phyloP scores from a whole-genome alignment of 2,113 vertebrate species.

The Prolemur simus region DNA sequence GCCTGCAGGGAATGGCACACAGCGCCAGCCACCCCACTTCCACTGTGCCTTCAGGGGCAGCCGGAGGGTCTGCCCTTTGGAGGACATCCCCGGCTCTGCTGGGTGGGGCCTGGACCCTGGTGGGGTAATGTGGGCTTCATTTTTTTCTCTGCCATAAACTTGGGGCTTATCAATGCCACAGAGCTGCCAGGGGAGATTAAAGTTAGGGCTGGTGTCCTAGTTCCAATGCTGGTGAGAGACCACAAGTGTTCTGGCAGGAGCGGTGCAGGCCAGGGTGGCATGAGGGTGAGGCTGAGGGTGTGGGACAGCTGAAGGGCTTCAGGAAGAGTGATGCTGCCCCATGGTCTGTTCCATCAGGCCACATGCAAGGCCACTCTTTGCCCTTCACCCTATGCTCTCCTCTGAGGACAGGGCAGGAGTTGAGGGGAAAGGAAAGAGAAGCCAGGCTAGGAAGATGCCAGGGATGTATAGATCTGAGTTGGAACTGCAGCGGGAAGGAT shows the following conservation, averaged over 20 bases:
- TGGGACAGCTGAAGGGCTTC: neutral
- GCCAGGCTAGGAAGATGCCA: neutral
- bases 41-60: neutral
- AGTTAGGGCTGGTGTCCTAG: conserved; percentile 48
- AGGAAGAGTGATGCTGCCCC: neutral
- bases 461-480: neutral
- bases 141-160: conserved; percentile 80
- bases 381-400: neutral
- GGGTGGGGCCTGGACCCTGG: conserved; percentile 43
- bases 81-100: conserved; percentile 51
- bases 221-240: conserved; percentile 67
- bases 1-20: neutral
- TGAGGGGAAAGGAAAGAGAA: neutral
- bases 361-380: neutral
- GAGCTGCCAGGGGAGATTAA: conserved; percentile 72
- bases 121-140: conserved; percentile 77
- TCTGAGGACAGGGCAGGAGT: neutral
- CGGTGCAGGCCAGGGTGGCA: neutral
- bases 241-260: conserved; percentile 47
- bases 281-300: neutral
- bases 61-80: neutral
- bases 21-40: neutral
- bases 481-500: neutral
- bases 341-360: neutral
- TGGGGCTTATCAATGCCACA: conserved; percentile 78